Evolutionary conservation across 2,888 invertebrate genomes (phyloP), one percentile per base, ranked within the genome.

Genomic region (Rhingia rostrata): DNA sequence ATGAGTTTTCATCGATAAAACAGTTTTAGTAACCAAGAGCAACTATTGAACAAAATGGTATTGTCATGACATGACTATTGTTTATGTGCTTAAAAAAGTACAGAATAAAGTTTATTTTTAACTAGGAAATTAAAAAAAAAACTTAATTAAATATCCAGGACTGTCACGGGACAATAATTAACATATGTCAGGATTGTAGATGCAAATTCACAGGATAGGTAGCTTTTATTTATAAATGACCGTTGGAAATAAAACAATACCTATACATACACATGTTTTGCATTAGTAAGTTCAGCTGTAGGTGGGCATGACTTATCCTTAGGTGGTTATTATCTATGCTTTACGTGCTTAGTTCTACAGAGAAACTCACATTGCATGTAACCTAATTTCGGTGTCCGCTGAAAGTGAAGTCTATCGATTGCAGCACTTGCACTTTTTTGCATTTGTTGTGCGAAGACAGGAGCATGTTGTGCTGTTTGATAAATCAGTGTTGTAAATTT

Each of bases 391-490:
- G 14, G 6, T 72, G 41, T 45, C 53, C 53, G 41, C 43, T 49
- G 67, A 74, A 58, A 82, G 77, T 78, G 51, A 47, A 37, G 41
- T 41, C 32, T 64, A 83, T 83, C 58, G 83, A 83, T 83, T 73
- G 69, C 43, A 66, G 54, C 58, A 72, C 66, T 58, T 77, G 66
- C 70, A 82, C 47, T 77, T 72, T 70, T 45, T 61, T 32, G 12
- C 4, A 22, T 45, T 35, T 12, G 70, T 70, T 37, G 12, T 45
- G 22, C 22, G 22, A 22, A 9, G 30, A 9, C 14, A 53, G 33
- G 45, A 41, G 45, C 49, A 83, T 78, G 83, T 63, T 63, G 79
- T 63, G 83, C 5, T 60, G 22, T 45, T 47, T 67, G 4, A 43
- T 79, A 56, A 64, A 69, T 39, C 30, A 45, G 54, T 83, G 83